Base-by-base conservation (phyloP, 2,888 invertebrate genomes). In the Sthenelais limicola region DNA sequence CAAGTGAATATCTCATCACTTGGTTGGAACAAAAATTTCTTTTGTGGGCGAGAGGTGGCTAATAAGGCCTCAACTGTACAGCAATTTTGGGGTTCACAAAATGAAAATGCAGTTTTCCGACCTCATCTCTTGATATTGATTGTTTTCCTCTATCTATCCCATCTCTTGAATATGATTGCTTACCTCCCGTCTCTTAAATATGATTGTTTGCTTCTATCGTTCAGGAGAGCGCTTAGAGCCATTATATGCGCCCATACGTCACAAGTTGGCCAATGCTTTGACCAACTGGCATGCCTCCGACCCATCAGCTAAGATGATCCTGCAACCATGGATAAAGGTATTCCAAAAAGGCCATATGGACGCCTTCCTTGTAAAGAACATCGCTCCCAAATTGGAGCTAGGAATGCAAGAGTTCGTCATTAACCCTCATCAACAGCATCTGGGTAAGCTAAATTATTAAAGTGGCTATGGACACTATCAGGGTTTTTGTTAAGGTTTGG, bases 201-300 rank as follows among this genome's bases (percentile, higher is more conserved):
- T 43, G 43, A 43, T 43, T 18, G 18, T 43, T 43, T 18, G 43
- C 9, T 12, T 18, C 12, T 51, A 7, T 5, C 51, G 21, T 7
- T 7, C 69, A 81, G 85, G 84, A 32, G 82, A 87, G 35, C 84
- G 87, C 24, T 80, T 90, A 68, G 89, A 90, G 72, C 87, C 89
- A 1, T 92, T 97, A 43, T 97, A 96, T 89, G 95, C 96, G 0
- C 92, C 94, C 52, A 96, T 99, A 80, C 91, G 98, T 54, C 93
- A 96, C 68, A 98, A 98, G 85, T 90, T 99, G 67, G 94, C 94
- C 35, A 91, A 91, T 47, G 98, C 98, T 15, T 90, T 99, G 76
- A 91, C 91, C n/a, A 93, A 93, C 70, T 99, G 98, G 98, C 94
- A 96, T 89, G 97, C 98, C 0, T 94, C 94, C 0, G 98, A 98